Conservation (phyloP, 2,113 vertebrate species). For the Sinocyclocheilus maitianheensis region DNA sequence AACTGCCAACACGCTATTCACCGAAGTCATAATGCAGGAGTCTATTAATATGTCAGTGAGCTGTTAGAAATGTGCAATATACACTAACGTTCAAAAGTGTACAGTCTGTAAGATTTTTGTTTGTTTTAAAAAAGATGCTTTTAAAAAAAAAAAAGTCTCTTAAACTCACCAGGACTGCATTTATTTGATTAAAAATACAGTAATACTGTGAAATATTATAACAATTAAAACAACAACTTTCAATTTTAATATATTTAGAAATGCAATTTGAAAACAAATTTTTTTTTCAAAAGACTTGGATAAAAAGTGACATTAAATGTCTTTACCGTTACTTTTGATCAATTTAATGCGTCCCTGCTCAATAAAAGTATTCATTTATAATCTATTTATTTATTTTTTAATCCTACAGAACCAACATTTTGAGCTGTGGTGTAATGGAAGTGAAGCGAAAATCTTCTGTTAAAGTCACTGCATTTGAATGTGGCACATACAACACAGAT, state of each 20-base stretch:
- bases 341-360: neutral
- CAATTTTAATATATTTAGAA: neutral
- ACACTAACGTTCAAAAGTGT: neutral
- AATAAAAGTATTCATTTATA: neutral
- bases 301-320: too few species aligned
- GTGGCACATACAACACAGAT: neutral
- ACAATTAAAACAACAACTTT: too few species aligned
- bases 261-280: neutral
- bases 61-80: neutral
- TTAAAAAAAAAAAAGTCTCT: too few species aligned
- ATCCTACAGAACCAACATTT: neutral
- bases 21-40: neutral
- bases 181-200: too few species aligned
- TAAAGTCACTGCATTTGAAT: neutral
- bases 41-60: neutral
- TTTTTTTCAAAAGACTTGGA: too few species aligned
- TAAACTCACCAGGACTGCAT: too few species aligned
- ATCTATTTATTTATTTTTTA: too few species aligned
- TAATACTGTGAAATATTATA: neutral
- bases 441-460: neutral
- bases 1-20: neutral
- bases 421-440: neutral
- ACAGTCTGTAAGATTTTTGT: neutral
- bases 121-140: too few species aligned
- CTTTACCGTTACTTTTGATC: neutral